A percentile compares a stretch with the other conserved stretches of the same genome.
Evolutionary conservation across 1,140 invertebrate genomes (phyloP).

Genomic region (Diorhabda carinulata): DNA sequence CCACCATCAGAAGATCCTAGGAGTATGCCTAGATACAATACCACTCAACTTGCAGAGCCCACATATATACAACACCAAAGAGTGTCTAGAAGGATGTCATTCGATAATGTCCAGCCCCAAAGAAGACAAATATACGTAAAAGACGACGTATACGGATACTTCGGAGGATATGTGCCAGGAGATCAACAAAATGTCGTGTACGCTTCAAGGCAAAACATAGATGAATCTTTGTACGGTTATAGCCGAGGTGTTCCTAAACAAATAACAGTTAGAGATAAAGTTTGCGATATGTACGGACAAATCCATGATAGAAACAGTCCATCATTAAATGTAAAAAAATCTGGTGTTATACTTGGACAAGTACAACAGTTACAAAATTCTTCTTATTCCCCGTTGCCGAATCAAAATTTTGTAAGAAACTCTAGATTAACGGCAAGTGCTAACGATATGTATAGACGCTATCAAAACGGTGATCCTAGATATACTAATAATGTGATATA

Average conservation of each 20-base stretch:
- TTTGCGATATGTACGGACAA: constrained; percentile 46
- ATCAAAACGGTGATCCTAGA: constrained; percentile 11
- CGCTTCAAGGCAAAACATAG: constrained; percentile 29
- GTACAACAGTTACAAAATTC: constrained; percentile 37
- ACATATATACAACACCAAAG: constrained; percentile 22
- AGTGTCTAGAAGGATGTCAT: constrained; percentile 21
- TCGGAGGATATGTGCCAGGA: constrained; percentile 22
- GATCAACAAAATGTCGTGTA: constrained; percentile 16
- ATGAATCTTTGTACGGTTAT: constrained; percentile 26
- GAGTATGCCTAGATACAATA: constrained; percentile 23
- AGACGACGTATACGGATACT: constrained; percentile 31
- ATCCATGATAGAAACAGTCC: constrained; percentile 38
- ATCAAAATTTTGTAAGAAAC: constrained; percentile 40
- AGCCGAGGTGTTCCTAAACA: constrained; percentile 25
- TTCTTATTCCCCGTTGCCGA: constrained; percentile 15
- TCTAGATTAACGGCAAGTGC: constrained; percentile 43
- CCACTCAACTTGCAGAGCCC: constrained; percentile 27
- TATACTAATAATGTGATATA: constrained; percentile 20
- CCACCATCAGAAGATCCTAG: neutral
- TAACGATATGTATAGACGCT: constrained; percentile 41
- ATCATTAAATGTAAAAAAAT: constrained; percentile 24
- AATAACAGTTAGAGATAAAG: constrained; percentile 41
- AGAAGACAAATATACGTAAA: constrained; percentile 27
- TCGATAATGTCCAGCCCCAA: constrained; percentile 12
- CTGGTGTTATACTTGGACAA: constrained; percentile 41